phyloP scores from a whole-genome alignment of 2,888 invertebrate genomes.

The Acrocyrtus sp. region DNA sequence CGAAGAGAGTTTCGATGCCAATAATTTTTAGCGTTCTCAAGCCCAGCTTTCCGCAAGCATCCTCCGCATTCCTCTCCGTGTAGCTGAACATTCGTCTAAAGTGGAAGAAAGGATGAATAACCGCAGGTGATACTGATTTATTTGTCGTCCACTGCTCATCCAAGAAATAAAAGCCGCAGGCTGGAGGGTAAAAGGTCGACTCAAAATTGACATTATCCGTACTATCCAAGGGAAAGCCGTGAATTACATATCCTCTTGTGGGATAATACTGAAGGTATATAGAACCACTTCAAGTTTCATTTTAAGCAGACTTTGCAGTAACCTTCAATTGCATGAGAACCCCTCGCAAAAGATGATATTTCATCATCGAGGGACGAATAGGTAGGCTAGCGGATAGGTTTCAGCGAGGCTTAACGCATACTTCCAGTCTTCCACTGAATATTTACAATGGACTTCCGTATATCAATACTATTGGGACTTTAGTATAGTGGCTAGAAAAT shows the following conservation, averaged over 20 bases:
- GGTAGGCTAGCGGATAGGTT: conserved; percentile 36
- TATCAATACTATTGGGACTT: conserved; percentile 51
- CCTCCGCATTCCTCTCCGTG: conserved; percentile 28
- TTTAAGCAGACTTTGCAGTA: neutral
- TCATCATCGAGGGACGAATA: conserved; percentile 49
- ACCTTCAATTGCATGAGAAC: conserved; percentile 24
- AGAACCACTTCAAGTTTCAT: conserved; percentile 34
- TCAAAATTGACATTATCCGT: conserved; percentile 49
- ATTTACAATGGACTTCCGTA: conserved; percentile 42
- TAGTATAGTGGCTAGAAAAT: conserved; percentile 23
- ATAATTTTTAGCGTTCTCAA: conserved; percentile 43
- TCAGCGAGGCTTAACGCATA: conserved; percentile 41
- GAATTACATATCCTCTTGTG: conserved; percentile 51
- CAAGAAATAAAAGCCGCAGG: conserved; percentile 48
- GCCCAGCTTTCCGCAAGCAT: conserved; percentile 35
- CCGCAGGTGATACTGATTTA: conserved; percentile 10
- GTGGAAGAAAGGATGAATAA: conserved; percentile 23
- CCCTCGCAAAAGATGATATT: conserved; percentile 24
- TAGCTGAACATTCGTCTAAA: conserved; percentile 17
- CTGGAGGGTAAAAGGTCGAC: conserved; percentile 41
- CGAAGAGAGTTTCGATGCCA: conserved; percentile 23
- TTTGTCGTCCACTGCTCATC: conserved; percentile 33
- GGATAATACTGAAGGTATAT: conserved; percentile 45
- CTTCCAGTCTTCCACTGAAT: conserved; percentile 13
- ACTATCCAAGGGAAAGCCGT: conserved; percentile 47